phyloP scores from a whole-genome alignment of 1,140 invertebrate species.

The Ooceraea biroi region DNA sequence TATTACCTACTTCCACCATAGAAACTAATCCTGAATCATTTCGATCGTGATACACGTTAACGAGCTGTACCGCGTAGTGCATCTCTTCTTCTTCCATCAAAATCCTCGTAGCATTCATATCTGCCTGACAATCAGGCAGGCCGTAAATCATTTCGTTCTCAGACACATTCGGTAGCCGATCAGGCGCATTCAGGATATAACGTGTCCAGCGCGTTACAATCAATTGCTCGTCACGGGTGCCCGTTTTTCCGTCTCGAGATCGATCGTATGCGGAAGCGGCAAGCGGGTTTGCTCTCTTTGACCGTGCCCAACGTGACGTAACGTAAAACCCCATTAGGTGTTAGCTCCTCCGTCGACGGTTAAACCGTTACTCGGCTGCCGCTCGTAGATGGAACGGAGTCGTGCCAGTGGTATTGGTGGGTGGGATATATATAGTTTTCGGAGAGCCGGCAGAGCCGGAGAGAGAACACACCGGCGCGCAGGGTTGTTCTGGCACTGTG shows the following conservation, averaged over 20 bases:
- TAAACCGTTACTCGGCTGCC: constrained; percentile 72
- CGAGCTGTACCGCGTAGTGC: neutral
- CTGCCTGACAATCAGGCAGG: too few relatives aligned
- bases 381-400: constrained; percentile 67
- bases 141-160: neutral
- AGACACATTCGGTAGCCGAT: constrained; percentile 1
- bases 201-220: constrained; percentile 45
- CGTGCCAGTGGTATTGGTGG: constrained; percentile 58
- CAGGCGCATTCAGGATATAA: constrained; percentile 20
- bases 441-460: neutral
- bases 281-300: constrained; percentile 61
- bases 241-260: constrained; percentile 48
- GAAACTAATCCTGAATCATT: neutral
- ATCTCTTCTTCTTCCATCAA: too few relatives aligned
- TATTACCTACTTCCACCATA: neutral
- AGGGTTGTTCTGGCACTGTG: constrained; percentile 66
- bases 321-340: constrained; percentile 75
- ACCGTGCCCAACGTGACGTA: constrained; percentile 71
- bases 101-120: too few relatives aligned
- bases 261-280: constrained; percentile 54
- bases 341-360: constrained; percentile 72
- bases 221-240: constrained; percentile 46
- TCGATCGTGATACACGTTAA: neutral
- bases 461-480: constrained; percentile 57
- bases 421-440: constrained; percentile 56